phyloP scores from a whole-genome alignment of 2,113 vertebrate species.

The Rhegmatorhina hoffmannsi region DNA sequence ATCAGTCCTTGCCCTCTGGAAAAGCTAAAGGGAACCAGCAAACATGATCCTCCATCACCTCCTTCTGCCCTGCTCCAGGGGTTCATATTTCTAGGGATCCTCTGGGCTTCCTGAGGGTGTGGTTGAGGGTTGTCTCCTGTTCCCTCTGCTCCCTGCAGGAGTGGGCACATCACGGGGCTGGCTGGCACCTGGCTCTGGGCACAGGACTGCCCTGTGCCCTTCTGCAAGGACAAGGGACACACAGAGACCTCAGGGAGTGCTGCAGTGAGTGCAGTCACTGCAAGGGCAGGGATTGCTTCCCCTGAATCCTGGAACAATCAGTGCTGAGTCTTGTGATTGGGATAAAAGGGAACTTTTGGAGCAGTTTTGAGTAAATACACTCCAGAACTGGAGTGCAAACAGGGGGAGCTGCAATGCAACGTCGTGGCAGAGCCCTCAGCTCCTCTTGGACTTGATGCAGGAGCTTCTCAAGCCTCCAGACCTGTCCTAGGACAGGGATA shows the following conservation, averaged over 20 bases:
- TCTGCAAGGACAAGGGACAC: conserved; percentile 39
- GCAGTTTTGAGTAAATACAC: neutral
- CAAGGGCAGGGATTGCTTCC: conserved; percentile 20
- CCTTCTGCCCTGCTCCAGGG: fast-evolving
- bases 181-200: neutral
- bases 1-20: neutral
- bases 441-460: neutral
- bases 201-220: neutral
- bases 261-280: conserved; percentile 45
- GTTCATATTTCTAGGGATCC: fast-evolving
- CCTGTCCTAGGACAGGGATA: neutral
- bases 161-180: fast-evolving
- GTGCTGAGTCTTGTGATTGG: conserved; percentile 48
- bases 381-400: neutral
- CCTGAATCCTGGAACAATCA: conserved; percentile 26
- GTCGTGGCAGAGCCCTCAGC: neutral
- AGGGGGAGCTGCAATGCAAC: neutral
- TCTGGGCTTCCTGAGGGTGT: neutral
- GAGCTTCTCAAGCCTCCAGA: neutral
- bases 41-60: fast-evolving
- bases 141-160: neutral
- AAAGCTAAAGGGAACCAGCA: fast-evolving
- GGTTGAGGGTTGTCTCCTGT: neutral
- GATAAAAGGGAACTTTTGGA: conserved; percentile 40
- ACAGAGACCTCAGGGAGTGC: neutral